Percentiles rank a stretch among this genome's conserved stretches.
phyloP scores from a whole-genome alignment of 2,113 vertebrate genomes.

The Nansenia antarctica region DNA sequence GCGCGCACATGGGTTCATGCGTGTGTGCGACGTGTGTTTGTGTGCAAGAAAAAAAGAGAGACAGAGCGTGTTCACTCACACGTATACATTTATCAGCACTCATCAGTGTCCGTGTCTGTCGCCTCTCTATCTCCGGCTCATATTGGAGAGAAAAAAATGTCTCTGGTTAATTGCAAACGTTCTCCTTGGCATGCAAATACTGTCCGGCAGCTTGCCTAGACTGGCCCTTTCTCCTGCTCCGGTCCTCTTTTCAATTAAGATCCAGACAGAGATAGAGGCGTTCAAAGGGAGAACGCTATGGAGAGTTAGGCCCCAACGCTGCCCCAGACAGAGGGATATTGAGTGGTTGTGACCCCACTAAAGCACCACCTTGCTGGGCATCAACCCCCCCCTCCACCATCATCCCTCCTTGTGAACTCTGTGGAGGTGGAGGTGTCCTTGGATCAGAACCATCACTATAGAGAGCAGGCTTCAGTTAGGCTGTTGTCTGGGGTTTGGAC shows the following conservation, averaged over 20 bases:
- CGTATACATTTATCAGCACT: constrained; percentile 8
- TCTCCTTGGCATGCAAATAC: constrained; percentile 56
- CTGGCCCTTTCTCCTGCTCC: not conserved
- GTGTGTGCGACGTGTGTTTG: not conserved
- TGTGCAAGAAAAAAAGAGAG: not conserved
- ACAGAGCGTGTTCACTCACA: not conserved
- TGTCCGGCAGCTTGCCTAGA: not conserved
- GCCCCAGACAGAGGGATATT: constrained; percentile 36
- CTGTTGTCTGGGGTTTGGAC: constrained; percentile 11
- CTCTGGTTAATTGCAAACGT: constrained; percentile 51
- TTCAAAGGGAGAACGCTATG: constrained; percentile 40
- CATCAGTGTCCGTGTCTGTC: not conserved
- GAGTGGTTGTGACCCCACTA: constrained; percentile 44
- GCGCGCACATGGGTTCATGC: too few relatives aligned
- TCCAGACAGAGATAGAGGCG: constrained; percentile 68
- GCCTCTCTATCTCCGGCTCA: constrained; percentile 23
- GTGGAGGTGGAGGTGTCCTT: constrained; percentile 50
- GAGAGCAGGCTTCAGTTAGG: constrained; percentile 21
- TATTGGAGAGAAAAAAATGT: constrained; percentile 35
- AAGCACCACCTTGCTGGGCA: constrained; percentile 34
- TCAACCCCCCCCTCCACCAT: not conserved
- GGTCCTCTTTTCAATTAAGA: constrained; percentile 71
- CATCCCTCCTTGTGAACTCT: constrained; percentile 23
- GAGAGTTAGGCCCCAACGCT: constrained; percentile 15
- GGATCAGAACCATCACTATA: constrained; percentile 36